A percentile compares a stretch with the other conserved stretches of the same genome.
These are phyloP conservation scores for Rhizoglyphus robini DNA, from an alignment of 1,140 invertebrate genomes.

Conservation along the genomic window DNA sequence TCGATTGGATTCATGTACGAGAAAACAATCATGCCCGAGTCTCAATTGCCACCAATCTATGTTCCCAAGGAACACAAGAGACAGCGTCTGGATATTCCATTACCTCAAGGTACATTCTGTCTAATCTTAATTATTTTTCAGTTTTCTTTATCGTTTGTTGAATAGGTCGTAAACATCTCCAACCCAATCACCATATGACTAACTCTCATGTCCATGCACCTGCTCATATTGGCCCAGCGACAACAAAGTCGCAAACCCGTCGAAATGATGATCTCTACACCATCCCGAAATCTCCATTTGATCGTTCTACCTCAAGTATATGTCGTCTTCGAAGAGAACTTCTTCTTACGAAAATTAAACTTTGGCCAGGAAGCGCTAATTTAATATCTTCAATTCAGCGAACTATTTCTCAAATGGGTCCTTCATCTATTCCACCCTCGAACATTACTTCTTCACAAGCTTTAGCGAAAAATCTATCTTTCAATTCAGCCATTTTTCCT, in stretches of 20 bases:
- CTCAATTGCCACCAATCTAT: constrained; percentile 67
- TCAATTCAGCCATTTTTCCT: constrained; percentile 32
- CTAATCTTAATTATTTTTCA: constrained; percentile 2
- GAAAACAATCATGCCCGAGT: constrained; percentile 60
- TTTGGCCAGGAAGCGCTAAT: constrained; percentile 33
- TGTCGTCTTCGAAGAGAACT: constrained; percentile 60
- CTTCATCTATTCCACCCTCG: neutral
- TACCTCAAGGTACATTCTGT: constrained; percentile 26
- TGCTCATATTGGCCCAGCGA: neutral
- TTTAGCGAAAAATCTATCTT: constrained; percentile 24
- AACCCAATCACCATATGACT: neutral
- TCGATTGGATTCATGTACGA: constrained; percentile 72
- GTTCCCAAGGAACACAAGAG: constrained; percentile 63
- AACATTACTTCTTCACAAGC: constrained; percentile 19
- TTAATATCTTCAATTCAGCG: constrained; percentile 12
- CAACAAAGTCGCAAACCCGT: constrained; percentile 25
- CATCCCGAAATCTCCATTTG: constrained; percentile 70
- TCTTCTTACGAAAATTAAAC: constrained; percentile 52
- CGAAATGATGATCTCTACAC: constrained; percentile 55
- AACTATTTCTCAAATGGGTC: neutral
- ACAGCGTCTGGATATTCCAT: constrained; percentile 47
- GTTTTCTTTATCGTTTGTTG: too few relatives aligned
- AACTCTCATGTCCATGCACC: neutral
- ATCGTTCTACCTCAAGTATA: constrained; percentile 60
- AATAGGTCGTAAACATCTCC: neutral